Percentiles rank a stretch among this genome's conserved stretches.
Evolutionary conservation across 2,797 vertebrate species (phyloP).

Genomic region (Buphagus erythrorhynchus): DNA sequence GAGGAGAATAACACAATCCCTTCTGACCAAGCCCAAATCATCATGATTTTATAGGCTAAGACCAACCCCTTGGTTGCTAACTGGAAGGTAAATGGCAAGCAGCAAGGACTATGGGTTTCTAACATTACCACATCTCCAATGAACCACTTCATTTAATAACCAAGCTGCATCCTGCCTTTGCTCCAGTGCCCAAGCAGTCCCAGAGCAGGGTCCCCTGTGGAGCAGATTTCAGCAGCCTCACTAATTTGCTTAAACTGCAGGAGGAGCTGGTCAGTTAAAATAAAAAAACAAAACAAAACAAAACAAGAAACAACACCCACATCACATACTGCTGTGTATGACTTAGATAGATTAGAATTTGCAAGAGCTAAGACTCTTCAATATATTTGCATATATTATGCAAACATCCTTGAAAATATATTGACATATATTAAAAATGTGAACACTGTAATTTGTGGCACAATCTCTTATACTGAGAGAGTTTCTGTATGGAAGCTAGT

Average conservation of each 20-base stretch:
- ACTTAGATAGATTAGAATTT: conserved; percentile 23
- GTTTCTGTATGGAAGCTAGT: background rate
- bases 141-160: background rate
- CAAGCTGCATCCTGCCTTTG: background rate
- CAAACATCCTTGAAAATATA: conserved; percentile 22
- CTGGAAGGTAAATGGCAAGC: background rate
- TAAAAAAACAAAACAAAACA: background rate
- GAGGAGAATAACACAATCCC: background rate
- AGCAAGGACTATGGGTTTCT: background rate
- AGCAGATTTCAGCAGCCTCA: background rate
- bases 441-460: background rate
- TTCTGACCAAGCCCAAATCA: background rate
- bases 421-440: conserved; percentile 23
- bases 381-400: conserved; percentile 43
- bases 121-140: background rate
- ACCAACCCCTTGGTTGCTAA: background rate
- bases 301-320: background rate
- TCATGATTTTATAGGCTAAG: background rate
- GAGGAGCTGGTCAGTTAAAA: conserved; percentile 14
- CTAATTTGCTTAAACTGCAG: background rate
- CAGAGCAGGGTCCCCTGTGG: background rate
- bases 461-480: background rate
- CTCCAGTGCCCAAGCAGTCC: background rate
- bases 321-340: background rate
- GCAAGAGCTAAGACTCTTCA: background rate